Conservation (phyloP, 1,140 invertebrate species). For the Micrasema minimum region DNA sequence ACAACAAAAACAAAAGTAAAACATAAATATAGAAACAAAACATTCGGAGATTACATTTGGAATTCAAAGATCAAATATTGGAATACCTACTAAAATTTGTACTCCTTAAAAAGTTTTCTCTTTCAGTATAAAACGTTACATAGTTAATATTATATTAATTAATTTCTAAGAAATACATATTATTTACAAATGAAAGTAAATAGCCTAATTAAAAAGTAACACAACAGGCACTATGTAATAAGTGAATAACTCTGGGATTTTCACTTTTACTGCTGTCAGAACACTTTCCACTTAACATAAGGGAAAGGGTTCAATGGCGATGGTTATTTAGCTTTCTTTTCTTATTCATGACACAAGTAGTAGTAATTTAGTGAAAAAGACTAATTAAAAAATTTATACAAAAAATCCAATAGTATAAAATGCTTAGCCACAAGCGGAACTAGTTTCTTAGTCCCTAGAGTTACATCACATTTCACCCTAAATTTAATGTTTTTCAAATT, state of each 20-base stretch:
- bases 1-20: constrained; percentile 1
- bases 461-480: too few species aligned
- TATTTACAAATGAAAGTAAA: constrained; percentile 30
- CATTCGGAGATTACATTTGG: constrained; percentile 3
- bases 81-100: constrained; percentile 7
- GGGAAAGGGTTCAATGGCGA: background rate
- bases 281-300: constrained; percentile 34
- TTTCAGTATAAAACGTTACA: constrained; percentile 32
- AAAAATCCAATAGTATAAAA: too few species aligned
- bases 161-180: constrained; percentile 26
- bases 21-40: constrained; percentile 9
- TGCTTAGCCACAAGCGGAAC: too few species aligned
- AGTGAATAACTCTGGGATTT: constrained; percentile 17
- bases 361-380: background rate
- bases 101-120: constrained; percentile 17
- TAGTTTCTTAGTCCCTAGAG: too few species aligned
- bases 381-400: background rate
- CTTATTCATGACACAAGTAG: background rate
- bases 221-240: constrained; percentile 35
- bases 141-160: constrained; percentile 9
- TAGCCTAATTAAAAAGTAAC: constrained; percentile 37
- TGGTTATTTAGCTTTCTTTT: too few species aligned
- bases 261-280: background rate
- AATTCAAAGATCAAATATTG: constrained; percentile 12
- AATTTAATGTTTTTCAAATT: too few species aligned